Evolutionary conservation across 2,888 invertebrate species (phyloP).

Genomic region (Megaustenia siamemsis): DNA sequence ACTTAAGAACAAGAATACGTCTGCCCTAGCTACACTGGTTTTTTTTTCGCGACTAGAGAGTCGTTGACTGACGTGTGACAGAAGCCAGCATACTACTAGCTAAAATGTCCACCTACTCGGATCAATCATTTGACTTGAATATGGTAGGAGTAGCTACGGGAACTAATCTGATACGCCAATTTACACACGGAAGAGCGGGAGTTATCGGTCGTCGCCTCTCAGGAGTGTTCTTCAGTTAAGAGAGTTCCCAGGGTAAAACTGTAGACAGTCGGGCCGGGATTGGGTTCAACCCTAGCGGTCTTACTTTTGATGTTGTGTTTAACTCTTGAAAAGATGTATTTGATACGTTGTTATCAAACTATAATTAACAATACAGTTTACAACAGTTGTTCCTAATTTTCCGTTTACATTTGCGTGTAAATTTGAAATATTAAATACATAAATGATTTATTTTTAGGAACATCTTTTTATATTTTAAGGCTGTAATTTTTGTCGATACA

Average conservation of each 20-base stretch:
- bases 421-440: neutral
- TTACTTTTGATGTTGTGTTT: too few relatives aligned
- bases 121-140: constrained; percentile 14
- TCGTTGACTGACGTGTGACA: too few relatives aligned
- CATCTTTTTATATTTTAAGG: neutral
- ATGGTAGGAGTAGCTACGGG: neutral
- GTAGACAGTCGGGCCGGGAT: neutral
- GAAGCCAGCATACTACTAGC: too few relatives aligned
- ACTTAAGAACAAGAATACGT: too few relatives aligned
- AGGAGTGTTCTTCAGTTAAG: constrained; percentile 21
- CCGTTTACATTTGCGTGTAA: neutral
- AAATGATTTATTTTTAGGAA: neutral
- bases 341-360: neutral
- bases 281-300: neutral
- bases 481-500: neutral
- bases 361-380: neutral
- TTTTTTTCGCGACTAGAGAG: too few relatives aligned
- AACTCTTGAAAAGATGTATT: too few relatives aligned
- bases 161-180: constrained; percentile 25
- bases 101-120: neutral
- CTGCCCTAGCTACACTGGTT: too few relatives aligned
- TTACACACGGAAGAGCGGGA: constrained; percentile 28
- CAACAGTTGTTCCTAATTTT: neutral
- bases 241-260: neutral
- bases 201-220: constrained; percentile 40